Conservation (phyloP, 2,113 vertebrate genomes). For the Strix uralensis region DNA sequence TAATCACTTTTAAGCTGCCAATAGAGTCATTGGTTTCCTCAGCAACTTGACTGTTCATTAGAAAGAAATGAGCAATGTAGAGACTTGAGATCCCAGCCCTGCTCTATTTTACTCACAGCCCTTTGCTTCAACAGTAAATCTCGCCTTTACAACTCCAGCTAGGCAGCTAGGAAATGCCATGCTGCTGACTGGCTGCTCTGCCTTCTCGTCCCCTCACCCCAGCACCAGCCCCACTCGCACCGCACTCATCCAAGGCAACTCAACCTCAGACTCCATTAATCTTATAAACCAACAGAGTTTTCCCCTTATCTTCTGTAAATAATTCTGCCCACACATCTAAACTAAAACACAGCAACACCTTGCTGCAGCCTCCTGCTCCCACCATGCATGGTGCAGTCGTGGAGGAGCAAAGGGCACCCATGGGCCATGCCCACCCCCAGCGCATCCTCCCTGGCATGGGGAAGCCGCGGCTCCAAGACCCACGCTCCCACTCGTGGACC, state of each 20-base stretch:
- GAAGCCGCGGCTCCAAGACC: neutral
- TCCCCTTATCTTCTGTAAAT: neutral
- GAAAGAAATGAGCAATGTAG: neutral
- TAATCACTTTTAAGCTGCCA: neutral
- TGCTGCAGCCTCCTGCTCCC: neutral
- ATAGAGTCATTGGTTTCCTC: neutral
- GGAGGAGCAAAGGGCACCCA: neutral
- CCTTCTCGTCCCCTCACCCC: fast-evolving
- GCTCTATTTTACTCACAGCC: neutral
- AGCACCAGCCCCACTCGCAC: neutral
- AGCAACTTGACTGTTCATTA: neutral
- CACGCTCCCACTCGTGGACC: neutral
- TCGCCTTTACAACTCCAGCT: neutral
- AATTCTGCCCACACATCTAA: neutral
- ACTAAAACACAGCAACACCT: neutral
- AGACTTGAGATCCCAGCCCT: neutral
- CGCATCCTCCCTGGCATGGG: fast-evolving
- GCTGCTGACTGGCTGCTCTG: neutral
- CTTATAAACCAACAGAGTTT: neutral
- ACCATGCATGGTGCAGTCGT: fast-evolving
- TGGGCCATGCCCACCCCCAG: neutral
- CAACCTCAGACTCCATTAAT: neutral
- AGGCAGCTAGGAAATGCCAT: neutral
- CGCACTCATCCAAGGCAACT: neutral
- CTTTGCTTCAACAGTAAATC: neutral